Conservation (phyloP, 2,113 vertebrate species). For the Ageneiosus marmoratus region DNA sequence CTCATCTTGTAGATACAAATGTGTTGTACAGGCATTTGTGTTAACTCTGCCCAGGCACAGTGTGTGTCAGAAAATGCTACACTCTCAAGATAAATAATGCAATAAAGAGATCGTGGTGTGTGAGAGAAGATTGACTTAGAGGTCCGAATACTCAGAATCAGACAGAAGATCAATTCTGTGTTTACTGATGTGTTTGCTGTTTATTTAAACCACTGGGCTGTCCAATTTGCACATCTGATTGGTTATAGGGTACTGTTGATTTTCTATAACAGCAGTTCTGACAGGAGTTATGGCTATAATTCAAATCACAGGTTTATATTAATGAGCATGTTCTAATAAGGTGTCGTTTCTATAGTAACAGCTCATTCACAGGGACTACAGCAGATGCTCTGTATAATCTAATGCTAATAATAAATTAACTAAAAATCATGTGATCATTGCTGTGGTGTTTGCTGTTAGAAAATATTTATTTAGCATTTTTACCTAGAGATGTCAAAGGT, state of each 20-base stretch:
- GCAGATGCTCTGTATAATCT: not conserved
- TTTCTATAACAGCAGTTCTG: not conserved
- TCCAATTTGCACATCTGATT: not conserved
- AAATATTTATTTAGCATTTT: not conserved
- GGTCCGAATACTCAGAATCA: not conserved
- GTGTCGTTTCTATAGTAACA: not conserved
- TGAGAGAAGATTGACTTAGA: not conserved
- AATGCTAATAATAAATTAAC: not conserved
- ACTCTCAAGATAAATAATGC: slow-evolving; percentile 9
- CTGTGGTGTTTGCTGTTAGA: not conserved
- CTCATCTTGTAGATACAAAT: slow-evolving; percentile 28
- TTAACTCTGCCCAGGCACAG: not conserved
- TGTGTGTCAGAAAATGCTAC: slow-evolving; percentile 1
- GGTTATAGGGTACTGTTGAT: not conserved
- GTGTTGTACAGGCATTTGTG: slow-evolving; percentile 17
- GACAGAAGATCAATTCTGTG: not conserved
- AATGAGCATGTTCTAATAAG: not conserved
- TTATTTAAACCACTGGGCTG: not conserved
- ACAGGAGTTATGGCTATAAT: too few species aligned
- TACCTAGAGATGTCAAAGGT: not conserved
- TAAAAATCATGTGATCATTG: not conserved
- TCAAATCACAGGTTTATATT: not conserved
- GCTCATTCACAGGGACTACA: not conserved
- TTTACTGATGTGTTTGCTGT: not conserved
- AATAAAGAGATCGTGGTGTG: not conserved